phyloP scores from a whole-genome alignment of 2,797 vertebrate genomes.

The Prunella strophiata region DNA sequence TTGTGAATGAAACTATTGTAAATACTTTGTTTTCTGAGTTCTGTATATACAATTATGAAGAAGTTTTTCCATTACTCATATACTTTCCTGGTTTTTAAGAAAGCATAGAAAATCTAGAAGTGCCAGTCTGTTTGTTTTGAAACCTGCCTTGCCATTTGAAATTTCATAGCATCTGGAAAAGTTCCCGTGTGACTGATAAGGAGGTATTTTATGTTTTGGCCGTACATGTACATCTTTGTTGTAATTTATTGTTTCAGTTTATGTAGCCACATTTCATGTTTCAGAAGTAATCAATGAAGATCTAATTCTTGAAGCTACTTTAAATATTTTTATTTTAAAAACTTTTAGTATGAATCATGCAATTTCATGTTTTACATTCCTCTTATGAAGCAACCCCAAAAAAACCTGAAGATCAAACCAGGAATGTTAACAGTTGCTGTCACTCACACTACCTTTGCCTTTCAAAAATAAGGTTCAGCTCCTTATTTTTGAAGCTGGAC shows the following conservation, averaged over 20 bases:
- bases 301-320: background rate
- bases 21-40: background rate
- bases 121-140: background rate
- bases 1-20: background rate
- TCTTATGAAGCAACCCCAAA: background rate
- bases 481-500: background rate
- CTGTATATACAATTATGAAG: background rate
- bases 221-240: background rate
- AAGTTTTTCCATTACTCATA: background rate
- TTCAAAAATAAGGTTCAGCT: background rate
- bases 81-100: background rate
- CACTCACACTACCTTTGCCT: background rate
- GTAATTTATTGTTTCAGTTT: background rate
- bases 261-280: background rate
- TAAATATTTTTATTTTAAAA: background rate
- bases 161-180: background rate
- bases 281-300: background rate
- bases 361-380: background rate
- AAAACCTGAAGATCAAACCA: background rate
- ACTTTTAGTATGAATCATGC: background rate
- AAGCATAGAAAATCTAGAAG: background rate
- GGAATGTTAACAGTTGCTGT: background rate
- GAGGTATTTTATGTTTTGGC: background rate
- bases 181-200: background rate
- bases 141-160: background rate